These are phyloP conservation scores for Anguilla rostrata DNA, from an alignment of 2,113 vertebrate genomes.

Conservation along the genomic window DNA sequence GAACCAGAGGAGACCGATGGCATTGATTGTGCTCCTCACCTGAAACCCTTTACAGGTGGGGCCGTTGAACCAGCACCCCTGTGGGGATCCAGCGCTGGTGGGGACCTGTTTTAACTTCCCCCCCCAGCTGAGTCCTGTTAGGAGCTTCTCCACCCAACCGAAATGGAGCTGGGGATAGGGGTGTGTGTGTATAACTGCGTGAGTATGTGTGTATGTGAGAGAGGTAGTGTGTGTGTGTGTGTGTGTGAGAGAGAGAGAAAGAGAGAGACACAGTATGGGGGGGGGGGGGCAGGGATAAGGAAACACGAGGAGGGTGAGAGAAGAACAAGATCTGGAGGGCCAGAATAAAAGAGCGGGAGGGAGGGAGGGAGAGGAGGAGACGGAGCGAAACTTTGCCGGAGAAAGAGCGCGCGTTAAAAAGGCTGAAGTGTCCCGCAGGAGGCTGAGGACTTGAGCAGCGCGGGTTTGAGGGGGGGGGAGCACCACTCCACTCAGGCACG, in stretches of 20 bases:
- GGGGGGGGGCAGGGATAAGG: neutral
- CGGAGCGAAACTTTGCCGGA: neutral
- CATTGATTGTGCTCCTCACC: neutral
- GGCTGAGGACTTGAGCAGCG: neutral
- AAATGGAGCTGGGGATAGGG: conserved; percentile 11
- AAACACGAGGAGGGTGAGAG: conserved; percentile 6
- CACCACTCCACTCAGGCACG: neutral
- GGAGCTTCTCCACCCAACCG: conserved; percentile 1
- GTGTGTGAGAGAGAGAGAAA: conserved; percentile 27
- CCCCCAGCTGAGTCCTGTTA: neutral
- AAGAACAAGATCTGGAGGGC: neutral
- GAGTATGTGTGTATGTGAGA: conserved; percentile 19
- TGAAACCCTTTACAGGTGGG: neutral
- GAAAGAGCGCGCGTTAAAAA: neutral
- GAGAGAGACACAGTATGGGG: conserved; percentile 12
- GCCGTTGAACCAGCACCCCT: neutral
- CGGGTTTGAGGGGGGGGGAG: neutral
- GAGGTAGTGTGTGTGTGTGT: conserved; percentile 41
- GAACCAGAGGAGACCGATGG: neutral
- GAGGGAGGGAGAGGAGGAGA: neutral
- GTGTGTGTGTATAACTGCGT: conserved; percentile 37
- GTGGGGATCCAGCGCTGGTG: neutral
- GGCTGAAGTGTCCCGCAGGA: neutral
- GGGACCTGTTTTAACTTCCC: neutral
- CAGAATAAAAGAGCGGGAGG: neutral